These are phyloP conservation scores for Cynodonichthys magdalenae DNA, from an alignment of 2,797 vertebrate genomes.

Conservation along the genomic window DNA sequence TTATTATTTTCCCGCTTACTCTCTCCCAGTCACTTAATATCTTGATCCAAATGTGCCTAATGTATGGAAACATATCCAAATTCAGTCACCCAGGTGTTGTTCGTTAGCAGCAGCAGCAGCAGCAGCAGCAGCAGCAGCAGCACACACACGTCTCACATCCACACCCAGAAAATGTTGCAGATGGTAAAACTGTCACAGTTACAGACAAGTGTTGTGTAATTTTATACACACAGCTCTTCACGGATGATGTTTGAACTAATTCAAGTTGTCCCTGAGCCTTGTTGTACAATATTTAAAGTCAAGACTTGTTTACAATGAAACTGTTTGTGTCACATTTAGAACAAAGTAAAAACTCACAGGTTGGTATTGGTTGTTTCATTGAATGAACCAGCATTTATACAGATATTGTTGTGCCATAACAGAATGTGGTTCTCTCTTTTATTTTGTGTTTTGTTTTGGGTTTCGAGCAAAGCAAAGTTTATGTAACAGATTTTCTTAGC, in stretches of 20 bases:
- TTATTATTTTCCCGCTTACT: constrained; percentile 28
- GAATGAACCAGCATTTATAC: constrained; percentile 50
- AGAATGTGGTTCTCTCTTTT: constrained; percentile 38
- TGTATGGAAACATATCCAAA: constrained; percentile 79
- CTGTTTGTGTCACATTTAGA: constrained; percentile 51
- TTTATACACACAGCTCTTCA: constrained; percentile 62
- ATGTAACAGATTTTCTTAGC: constrained; percentile 14
- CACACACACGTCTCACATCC: constrained; percentile 27
- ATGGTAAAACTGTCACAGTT: constrained; percentile 33
- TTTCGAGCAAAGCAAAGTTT: constrained; percentile 32
- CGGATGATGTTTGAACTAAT: constrained; percentile 50
- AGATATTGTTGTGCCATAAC: constrained; percentile 20
- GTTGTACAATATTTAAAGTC: constrained; percentile 68
- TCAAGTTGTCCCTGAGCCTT: constrained; percentile 58
- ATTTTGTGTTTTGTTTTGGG: constrained; percentile 20
- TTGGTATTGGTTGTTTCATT: constrained; percentile 38
- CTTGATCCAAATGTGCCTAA: constrained; percentile 79
- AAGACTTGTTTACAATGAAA: constrained; percentile 77
- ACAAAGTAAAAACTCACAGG: constrained; percentile 45
- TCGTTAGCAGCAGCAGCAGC: constrained; percentile 51
- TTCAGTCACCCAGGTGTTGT: constrained; percentile 70
- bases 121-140: constrained; percentile 30
- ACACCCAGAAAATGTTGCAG: constrained; percentile 40
- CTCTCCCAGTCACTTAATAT: constrained; percentile 59
- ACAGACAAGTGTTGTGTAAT: constrained; percentile 44